These are phyloP conservation scores for Limnodromus scolopaceus DNA, from an alignment of 2,797 vertebrate species.

Conservation along the genomic window DNA sequence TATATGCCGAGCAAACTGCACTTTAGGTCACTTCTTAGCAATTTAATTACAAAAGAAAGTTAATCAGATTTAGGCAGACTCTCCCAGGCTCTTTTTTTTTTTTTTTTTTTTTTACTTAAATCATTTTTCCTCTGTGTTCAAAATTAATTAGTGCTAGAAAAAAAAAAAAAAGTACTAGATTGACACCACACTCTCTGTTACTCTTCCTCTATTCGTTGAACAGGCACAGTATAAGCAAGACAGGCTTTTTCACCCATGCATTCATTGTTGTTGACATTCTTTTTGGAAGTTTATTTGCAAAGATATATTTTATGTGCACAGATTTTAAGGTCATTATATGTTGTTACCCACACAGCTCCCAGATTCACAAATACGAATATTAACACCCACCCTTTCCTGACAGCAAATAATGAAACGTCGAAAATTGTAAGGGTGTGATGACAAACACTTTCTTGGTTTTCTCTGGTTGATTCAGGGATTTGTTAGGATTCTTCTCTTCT, in stretches of 20 bases:
- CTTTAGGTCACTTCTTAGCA: not conserved
- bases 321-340: not conserved
- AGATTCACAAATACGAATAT: not conserved
- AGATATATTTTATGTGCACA: not conserved
- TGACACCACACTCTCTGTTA: not conserved
- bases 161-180: not conserved
- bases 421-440: not conserved
- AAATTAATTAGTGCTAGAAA: not conserved
- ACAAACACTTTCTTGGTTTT: not conserved
- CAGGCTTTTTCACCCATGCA: not conserved
- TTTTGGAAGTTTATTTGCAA: not conserved
- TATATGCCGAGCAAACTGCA: constrained; percentile 13
- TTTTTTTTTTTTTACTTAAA: not conserved
- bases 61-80: not conserved
- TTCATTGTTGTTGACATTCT: not conserved
- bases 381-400: not conserved
- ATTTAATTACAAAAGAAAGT: constrained; percentile 22
- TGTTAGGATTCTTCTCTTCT: not conserved
- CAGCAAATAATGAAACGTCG: not conserved
- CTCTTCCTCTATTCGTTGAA: not conserved
- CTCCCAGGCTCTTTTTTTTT: not conserved
- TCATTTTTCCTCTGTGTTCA: not conserved
- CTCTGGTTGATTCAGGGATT: fast-evolving
- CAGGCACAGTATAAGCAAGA: not conserved
- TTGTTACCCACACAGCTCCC: not conserved